Conservation (phyloP, 2,797 vertebrate genomes). For the Podargus strigoides region DNA sequence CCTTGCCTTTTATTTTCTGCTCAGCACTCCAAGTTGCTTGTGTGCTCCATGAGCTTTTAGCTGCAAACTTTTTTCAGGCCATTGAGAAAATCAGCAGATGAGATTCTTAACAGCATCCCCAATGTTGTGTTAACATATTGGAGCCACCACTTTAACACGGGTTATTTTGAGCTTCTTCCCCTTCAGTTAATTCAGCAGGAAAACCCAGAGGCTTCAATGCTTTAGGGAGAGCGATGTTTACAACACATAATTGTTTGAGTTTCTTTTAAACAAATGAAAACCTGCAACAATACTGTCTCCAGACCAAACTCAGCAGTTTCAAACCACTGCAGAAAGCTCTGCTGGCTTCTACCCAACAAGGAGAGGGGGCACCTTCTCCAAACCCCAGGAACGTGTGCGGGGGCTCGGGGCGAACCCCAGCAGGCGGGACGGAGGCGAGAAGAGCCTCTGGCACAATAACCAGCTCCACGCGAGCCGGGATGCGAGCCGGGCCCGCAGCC, state of each 20-base stretch:
- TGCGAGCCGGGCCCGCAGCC: not conserved
- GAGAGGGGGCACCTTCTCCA: not conserved
- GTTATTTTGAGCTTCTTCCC: not conserved
- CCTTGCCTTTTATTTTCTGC: not conserved
- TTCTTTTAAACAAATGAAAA: not conserved
- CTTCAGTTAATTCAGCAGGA: not conserved
- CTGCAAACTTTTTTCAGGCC: not conserved
- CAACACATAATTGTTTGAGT: not conserved
- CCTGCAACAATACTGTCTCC: not conserved
- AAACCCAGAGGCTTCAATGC: not conserved
- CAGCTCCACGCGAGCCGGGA: too few species aligned
- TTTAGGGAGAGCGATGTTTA: not conserved
- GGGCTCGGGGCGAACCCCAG: not conserved
- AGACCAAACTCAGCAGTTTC: not conserved
- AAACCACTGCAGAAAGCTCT: not conserved
- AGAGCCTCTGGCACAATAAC: not conserved
- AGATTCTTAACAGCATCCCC: not conserved
- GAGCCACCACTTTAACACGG: not conserved
- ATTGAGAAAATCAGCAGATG: not conserved
- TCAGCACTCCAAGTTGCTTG: not conserved
- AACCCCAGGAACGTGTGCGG: not conserved
- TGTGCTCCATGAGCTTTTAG: not conserved
- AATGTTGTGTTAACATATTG: accelerated
- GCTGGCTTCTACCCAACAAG: not conserved
- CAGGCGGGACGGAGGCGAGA: accelerated